phyloP scores from a whole-genome alignment of 2,797 vertebrate genomes.

The Rhabdophis nuchalis region DNA sequence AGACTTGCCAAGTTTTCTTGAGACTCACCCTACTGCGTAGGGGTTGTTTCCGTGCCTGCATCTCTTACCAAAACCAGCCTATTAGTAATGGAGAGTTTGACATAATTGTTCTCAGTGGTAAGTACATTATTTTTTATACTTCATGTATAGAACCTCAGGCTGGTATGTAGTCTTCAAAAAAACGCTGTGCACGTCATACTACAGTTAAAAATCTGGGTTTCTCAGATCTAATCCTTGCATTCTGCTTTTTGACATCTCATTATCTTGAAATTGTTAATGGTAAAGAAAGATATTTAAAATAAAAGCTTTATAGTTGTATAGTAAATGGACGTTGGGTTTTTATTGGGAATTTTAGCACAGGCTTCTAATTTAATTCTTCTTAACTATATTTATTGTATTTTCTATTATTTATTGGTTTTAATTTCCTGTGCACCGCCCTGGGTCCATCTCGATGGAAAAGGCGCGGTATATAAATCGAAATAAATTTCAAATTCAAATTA shows the following conservation, averaged over 20 bases:
- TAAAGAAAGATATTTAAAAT: background rate
- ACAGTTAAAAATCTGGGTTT: background rate
- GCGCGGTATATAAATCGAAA: too few relatives aligned
- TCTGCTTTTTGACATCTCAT: background rate
- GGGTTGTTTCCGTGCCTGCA: conserved; percentile 90
- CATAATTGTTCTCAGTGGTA: conserved; percentile 96
- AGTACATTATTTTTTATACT: conserved; percentile 60
- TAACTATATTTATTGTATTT: too few relatives aligned
- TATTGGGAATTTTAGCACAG: too few relatives aligned
- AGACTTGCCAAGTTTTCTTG: conserved; percentile 88
- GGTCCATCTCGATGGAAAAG: too few relatives aligned
- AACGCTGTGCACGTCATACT: background rate
- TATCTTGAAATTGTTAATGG: conserved; percentile 2
- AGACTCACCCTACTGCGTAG: conserved; percentile 84
- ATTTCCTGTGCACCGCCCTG: too few relatives aligned
- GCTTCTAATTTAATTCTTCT: too few relatives aligned
- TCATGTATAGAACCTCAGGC: background rate
- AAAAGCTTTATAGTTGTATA: background rate
- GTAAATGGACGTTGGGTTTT: too few relatives aligned
- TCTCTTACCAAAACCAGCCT: conserved; percentile 89
- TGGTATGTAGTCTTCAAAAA: background rate
- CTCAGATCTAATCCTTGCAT: background rate
- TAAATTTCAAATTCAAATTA: too few relatives aligned
- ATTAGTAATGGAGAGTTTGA: conserved; percentile 98
- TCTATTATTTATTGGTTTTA: too few relatives aligned